Conservation (phyloP, 2,113 vertebrate genomes). For the Indri indri region DNA sequence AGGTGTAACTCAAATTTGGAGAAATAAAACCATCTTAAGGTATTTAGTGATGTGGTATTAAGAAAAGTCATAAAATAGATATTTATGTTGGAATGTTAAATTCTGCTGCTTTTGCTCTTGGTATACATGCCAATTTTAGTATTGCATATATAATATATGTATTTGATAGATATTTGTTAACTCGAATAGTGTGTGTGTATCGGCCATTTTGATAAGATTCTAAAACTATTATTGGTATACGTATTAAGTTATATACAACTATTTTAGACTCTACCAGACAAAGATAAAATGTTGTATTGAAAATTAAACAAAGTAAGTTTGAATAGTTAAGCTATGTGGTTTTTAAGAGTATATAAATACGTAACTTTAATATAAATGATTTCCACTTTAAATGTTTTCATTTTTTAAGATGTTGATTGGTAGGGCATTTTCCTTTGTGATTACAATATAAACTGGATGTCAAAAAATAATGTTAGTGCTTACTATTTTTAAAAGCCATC, state of each 20-base stretch:
- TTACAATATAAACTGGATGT: neutral
- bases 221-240: neutral
- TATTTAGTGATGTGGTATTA: neutral
- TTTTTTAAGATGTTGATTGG: constrained; percentile 11
- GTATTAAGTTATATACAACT: neutral
- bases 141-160: neutral
- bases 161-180: constrained; percentile 9
- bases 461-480: neutral
- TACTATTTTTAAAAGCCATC: neutral
- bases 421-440: neutral
- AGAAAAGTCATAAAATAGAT: neutral
- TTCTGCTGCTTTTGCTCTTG: neutral
- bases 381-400: constrained; percentile 37
- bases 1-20: constrained; percentile 15
- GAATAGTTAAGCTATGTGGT: constrained; percentile 14
- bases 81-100: neutral
- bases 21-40: neutral
- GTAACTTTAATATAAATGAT: constrained; percentile 38
- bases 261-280: constrained; percentile 20
- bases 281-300: constrained; percentile 30
- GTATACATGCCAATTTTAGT: neutral
- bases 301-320: constrained; percentile 39
- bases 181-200: neutral
- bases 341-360: constrained; percentile 31
- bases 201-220: neutral